Base-by-base conservation (phyloP, 2,888 invertebrate genomes). In the Pasiphila rectangulata region DNA sequence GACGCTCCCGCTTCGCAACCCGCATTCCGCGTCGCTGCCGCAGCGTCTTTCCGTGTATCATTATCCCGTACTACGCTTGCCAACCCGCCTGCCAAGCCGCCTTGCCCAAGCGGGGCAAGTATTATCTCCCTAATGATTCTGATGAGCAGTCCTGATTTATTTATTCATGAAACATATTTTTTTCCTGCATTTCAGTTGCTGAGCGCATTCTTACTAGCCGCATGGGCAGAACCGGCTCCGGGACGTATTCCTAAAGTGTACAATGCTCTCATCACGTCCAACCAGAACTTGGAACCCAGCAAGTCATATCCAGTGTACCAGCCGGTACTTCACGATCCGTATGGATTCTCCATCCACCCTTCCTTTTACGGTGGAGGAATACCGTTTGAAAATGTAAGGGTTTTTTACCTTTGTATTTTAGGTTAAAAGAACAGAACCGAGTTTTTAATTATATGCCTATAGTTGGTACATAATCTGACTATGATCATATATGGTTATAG, bases 211-310 rank as follows among this genome's bases (percentile, higher is more conserved):
- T 45, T 80, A 21, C 59, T 66, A 5, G 59, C 64, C 1, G 67
- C 65, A 10, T 25, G 60, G 2, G 68, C 76, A 2, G 81, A 75
- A 1, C 78, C 81, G 1, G 87, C 89, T 2, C 86, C 92, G 0
- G 89, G 91, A 17, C 90, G 93, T 52, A 90, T 93, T 1, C 95
- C 95, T 0, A 93, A 93, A 72, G 93, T 95, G 20, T 95, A 95
- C 86, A 95, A 95, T 73, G 94, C 94, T 0, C 89, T 95, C 44
- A 94, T 95, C 69, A 94, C 94, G 2, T 93, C 94, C 3, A 93
- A 94, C 67, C 94, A 94, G 69, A 94, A 94, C 73, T 75, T 95
- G 41, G 91, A 93, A 39, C 93, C 95, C 0, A 94, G 94, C 63
- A 91, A 93, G 48, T 94, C 94, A 0, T 93, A 90, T 72, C 94